These are phyloP conservation scores for Zele albiditarsus DNA, from an alignment of 2,888 invertebrate genomes.

Conservation along the genomic window DNA sequence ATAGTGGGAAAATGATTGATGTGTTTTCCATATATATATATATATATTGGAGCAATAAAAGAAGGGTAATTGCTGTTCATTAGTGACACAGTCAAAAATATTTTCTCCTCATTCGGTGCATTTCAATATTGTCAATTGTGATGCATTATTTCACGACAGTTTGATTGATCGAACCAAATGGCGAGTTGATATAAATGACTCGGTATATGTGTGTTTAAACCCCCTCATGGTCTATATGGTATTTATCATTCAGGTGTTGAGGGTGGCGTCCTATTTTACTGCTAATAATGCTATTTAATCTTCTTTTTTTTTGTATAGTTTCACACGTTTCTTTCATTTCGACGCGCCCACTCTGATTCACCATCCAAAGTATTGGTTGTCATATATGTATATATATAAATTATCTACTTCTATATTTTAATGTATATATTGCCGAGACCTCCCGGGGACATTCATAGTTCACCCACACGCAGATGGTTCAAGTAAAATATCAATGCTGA, in stretches of 20 bases:
- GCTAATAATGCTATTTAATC: constrained; percentile 14
- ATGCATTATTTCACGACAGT: neutral
- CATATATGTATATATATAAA: constrained; percentile 17
- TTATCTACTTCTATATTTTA: constrained; percentile 25
- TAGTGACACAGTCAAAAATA: neutral
- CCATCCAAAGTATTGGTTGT: constrained; percentile 23
- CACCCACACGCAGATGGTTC: constrained; percentile 40
- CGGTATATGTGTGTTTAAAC: neutral
- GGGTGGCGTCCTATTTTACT: constrained; percentile 41
- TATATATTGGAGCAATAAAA: neutral
- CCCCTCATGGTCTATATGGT: constrained; percentile 34
- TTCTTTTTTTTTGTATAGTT: constrained; percentile 27
- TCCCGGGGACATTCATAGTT: constrained; percentile 44
- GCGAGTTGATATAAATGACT: neutral
- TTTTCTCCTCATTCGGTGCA: neutral
- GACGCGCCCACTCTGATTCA: neutral
- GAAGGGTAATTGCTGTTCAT: neutral
- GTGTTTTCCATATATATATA: neutral
- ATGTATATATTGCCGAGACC: constrained; percentile 31
- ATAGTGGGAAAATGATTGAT: neutral
- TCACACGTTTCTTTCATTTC: constrained; percentile 44
- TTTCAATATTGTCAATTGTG: constrained; percentile 7
- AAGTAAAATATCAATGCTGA: neutral
- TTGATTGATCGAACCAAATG: constrained; percentile 32
- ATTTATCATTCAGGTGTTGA: constrained; percentile 45